Conservation (phyloP, 1,140 invertebrate genomes). For the Diorhabda carinulata region DNA sequence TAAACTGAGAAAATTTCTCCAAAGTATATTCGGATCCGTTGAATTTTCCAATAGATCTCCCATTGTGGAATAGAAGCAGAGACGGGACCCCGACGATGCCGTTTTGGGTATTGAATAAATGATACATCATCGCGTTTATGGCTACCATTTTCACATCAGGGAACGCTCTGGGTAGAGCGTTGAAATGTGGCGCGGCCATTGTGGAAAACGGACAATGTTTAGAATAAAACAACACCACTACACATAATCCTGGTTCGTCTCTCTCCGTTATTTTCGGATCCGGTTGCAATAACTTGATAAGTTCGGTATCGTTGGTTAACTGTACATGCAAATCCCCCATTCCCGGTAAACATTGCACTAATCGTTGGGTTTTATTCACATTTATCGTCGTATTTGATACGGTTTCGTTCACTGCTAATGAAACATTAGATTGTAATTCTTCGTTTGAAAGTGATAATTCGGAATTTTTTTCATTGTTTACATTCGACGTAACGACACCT, state of each 20-base stretch:
- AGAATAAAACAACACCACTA: conserved; percentile 84
- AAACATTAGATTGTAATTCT: too few relatives aligned
- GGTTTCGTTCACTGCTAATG: neutral
- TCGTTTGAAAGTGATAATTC: neutral
- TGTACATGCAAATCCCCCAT: conserved; percentile 35
- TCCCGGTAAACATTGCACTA: conserved; percentile 36
- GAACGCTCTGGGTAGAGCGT: conserved; percentile 80
- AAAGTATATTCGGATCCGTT: conserved; percentile 80
- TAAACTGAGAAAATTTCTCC: conserved; percentile 75
- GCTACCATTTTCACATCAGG: conserved; percentile 84
- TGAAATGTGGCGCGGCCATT: conserved; percentile 83
- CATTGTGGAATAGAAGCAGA: conserved; percentile 89
- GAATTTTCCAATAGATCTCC: conserved; percentile 78
- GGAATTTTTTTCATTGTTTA: neutral
- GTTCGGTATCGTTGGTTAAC: conserved; percentile 45
- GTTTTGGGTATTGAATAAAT: conserved; percentile 85
- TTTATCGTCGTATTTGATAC: neutral
- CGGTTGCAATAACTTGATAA: conserved; percentile 48
- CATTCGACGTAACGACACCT: neutral
- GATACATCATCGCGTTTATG: conserved; percentile 82
- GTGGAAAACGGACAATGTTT: conserved; percentile 86
- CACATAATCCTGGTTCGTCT: conserved; percentile 63
- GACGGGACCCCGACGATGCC: conserved; percentile 93
- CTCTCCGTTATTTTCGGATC: conserved; percentile 50
- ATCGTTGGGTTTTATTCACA: conserved; percentile 32